These are phyloP conservation scores for Notothenia rossii DNA, from an alignment of 2,113 vertebrate species.

Conservation along the genomic window DNA sequence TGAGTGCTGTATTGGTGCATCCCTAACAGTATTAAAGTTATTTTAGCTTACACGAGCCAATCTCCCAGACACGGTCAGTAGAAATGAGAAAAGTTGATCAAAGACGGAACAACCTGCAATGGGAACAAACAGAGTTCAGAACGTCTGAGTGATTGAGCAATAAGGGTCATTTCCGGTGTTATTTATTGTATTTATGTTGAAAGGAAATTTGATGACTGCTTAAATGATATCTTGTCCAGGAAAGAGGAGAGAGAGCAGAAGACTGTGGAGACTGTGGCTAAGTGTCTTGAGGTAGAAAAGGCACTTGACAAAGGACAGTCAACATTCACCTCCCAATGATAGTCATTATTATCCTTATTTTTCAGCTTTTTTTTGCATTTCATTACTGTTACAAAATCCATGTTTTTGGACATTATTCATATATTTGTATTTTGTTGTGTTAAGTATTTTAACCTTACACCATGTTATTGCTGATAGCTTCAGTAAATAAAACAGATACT, in stretches of 20 bases:
- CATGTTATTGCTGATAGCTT: slow-evolving; percentile 19
- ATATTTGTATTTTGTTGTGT: slow-evolving; percentile 46
- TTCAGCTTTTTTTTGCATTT: slow-evolving; percentile 32
- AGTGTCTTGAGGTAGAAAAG: slow-evolving; percentile 21
- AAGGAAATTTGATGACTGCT: slow-evolving; percentile 20
- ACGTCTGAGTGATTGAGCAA: slow-evolving; percentile 24
- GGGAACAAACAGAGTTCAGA: not conserved
- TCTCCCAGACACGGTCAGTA: not conserved
- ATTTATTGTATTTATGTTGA: slow-evolving; percentile 79
- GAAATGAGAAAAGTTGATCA: slow-evolving; percentile 11
- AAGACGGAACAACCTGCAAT: slow-evolving; percentile 20
- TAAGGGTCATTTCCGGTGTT: slow-evolving; percentile 39
- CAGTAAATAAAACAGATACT: slow-evolving; percentile 64
- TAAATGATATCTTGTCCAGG: not conserved
- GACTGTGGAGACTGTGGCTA: slow-evolving; percentile 28
- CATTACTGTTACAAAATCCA: slow-evolving; percentile 34
- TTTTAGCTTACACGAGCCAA: not conserved
- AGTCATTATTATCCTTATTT: slow-evolving; percentile 22
- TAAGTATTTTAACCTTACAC: slow-evolving; percentile 26
- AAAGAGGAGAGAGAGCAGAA: slow-evolving; percentile 29
- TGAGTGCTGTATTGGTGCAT: not conserved
- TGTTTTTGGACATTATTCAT: slow-evolving; percentile 47
- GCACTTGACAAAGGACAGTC: slow-evolving; percentile 43
- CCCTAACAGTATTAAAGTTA: slow-evolving; percentile 11
- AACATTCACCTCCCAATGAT: slow-evolving; percentile 44